Evolutionary conservation across 2,113 vertebrate genomes (phyloP).

Genomic region (Brachyhypopomus occidentalis): DNA sequence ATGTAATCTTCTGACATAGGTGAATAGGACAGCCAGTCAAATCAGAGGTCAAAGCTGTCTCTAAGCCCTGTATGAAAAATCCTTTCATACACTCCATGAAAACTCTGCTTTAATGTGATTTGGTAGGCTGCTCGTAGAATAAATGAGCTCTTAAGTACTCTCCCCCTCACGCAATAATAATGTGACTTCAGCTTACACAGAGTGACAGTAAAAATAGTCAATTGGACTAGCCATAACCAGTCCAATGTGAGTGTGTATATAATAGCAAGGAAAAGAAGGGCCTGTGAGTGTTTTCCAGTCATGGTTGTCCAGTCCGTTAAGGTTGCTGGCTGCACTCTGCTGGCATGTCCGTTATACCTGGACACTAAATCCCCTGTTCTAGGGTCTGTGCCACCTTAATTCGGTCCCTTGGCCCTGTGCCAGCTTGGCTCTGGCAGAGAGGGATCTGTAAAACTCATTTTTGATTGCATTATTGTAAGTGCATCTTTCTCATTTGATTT

Average conservation of each 20-base stretch:
- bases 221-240: background rate
- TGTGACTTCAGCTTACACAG: background rate
- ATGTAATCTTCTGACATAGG: background rate
- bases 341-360: conserved; percentile 3
- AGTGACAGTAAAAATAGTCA: background rate
- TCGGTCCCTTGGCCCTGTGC: background rate
- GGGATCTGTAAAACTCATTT: conserved; percentile 32
- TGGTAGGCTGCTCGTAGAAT: background rate
- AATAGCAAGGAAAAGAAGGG: background rate
- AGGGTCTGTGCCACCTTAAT: conserved; percentile 20
- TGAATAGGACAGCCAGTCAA: background rate
- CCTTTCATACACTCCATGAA: background rate
- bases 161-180: background rate
- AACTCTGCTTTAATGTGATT: background rate
- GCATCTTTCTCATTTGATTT: conserved; percentile 35
- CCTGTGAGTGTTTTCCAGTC: background rate
- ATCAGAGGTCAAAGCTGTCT: conserved; percentile 3
- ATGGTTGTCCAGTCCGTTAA: background rate
- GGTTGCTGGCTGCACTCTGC: background rate
- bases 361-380: conserved; percentile 3
- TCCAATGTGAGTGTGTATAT: background rate
- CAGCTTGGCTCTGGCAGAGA: background rate
- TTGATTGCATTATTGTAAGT: conserved; percentile 22
- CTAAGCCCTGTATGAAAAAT: conserved; percentile 8
- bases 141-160: background rate